Percentiles rank a stretch among this genome's conserved stretches.
Evolutionary conservation across 1,140 invertebrate species (phyloP).

Genomic region (Ganaspis sp.): DNA sequence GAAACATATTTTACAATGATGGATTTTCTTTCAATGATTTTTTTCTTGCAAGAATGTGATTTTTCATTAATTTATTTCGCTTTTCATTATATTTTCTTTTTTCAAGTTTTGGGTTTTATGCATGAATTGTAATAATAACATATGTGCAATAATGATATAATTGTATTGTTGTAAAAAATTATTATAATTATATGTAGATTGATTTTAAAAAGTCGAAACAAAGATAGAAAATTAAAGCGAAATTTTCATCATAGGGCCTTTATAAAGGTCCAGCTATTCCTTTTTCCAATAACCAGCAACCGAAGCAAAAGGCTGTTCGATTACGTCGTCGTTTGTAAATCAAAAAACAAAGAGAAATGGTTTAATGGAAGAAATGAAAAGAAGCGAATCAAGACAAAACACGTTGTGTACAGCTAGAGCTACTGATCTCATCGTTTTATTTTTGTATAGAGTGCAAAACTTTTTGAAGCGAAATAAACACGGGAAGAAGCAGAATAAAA

Average conservation of each 20-base stretch:
- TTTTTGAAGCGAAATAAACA: slow-evolving; percentile 19
- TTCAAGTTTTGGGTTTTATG: no score
- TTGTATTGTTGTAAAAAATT: no score
- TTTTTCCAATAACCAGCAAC: slow-evolving; percentile 15
- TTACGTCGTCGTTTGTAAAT: slow-evolving; percentile 50
- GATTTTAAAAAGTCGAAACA: not conserved
- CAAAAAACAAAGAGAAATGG: slow-evolving; percentile 34
- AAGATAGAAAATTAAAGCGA: not conserved
- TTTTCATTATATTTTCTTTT: no score
- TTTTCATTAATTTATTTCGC: no score
- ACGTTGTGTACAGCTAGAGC: slow-evolving; percentile 63
- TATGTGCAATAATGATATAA: no score
- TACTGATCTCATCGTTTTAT: slow-evolving; percentile 73
- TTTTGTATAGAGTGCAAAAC: slow-evolving; percentile 70
- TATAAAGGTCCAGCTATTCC: not conserved
- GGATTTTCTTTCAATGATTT: no score
- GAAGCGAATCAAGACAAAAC: slow-evolving; percentile 46
- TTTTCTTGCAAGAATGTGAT: no score
- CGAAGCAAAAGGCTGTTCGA: slow-evolving; percentile 47
- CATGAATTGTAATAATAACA: no score
- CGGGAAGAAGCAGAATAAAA: slow-evolving; percentile 24
- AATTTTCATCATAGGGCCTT: not conserved
- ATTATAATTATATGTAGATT: no score
- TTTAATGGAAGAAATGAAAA: slow-evolving; percentile 35
- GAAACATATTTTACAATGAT: no score